A percentile compares a stretch with the other conserved stretches of the same genome.
Conservation (phyloP, 2,113 vertebrate species). For the Hiodon tergisus region DNA sequence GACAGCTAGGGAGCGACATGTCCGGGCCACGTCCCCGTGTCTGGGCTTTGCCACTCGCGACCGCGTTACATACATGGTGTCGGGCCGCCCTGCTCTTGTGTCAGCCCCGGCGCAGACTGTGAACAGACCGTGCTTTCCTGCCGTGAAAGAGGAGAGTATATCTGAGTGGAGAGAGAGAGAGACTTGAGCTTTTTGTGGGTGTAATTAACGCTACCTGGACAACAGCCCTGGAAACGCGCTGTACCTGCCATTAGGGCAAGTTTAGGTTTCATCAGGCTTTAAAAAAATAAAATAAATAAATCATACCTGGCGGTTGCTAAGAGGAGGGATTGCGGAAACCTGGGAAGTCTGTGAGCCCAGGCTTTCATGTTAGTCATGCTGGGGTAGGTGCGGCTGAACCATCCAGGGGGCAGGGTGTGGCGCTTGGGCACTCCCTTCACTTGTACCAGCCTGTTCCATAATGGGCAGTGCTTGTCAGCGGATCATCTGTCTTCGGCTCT, state of each 20-base stretch:
- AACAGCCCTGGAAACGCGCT: constrained; percentile 40
- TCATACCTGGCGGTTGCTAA: neutral
- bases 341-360: neutral
- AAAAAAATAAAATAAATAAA: too few species aligned
- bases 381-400: neutral
- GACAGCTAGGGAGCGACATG: neutral
- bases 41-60: too few species aligned
- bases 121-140: constrained; percentile 33
- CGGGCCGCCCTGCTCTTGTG: neutral
- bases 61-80: neutral
- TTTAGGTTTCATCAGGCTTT: constrained; percentile 32
- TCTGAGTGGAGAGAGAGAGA: constrained; percentile 20
- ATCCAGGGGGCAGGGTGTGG: constrained; percentile 14
- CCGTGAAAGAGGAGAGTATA: constrained; percentile 30
- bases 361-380: neutral
- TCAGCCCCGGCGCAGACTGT: constrained; percentile 32
- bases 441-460: constrained; percentile 55
- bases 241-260: constrained; percentile 20
- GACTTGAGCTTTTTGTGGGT: constrained; percentile 19
- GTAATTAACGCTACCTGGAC: constrained; percentile 39
- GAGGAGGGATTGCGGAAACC: constrained; percentile 3
- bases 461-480: constrained; percentile 41
- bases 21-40: neutral
- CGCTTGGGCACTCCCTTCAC: constrained; percentile 33
- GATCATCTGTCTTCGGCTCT: constrained; percentile 44